Conservation (phyloP, 2,113 vertebrate genomes). For the Poeciliopsis retropinna region DNA sequence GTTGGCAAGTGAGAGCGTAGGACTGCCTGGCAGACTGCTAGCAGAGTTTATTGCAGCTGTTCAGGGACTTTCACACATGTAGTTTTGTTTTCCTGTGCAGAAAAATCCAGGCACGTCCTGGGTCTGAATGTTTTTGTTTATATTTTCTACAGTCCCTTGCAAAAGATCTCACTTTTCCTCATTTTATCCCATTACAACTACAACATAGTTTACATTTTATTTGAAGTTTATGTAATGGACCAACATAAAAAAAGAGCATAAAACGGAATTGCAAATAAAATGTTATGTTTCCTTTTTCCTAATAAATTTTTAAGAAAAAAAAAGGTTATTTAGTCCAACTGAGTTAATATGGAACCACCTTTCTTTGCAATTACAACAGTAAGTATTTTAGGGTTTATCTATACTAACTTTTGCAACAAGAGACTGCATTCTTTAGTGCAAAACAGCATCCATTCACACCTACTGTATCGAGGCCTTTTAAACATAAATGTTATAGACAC, state of each 20-base stretch:
- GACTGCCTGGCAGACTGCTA: conserved; percentile 45
- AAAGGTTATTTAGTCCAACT: neutral
- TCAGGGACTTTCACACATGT: conserved; percentile 24
- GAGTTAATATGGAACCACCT: neutral
- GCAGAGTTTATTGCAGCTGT: conserved; percentile 37
- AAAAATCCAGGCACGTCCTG: neutral
- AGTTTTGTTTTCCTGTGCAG: neutral
- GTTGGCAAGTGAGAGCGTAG: conserved; percentile 43
- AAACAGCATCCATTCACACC: neutral
- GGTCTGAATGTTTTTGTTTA: neutral
- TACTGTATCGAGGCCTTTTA: neutral
- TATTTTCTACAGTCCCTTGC: neutral
- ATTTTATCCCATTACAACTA: neutral
- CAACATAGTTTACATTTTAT: neutral
- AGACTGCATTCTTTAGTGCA: neutral
- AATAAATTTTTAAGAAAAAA: neutral
- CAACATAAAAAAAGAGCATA: neutral
- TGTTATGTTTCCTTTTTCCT: neutral
- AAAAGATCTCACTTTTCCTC: neutral
- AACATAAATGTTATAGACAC: neutral
- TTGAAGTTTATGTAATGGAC: neutral
- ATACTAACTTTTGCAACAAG: neutral
- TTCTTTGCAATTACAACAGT: neutral
- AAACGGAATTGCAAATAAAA: neutral
- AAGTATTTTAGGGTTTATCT: neutral